These are phyloP conservation scores for Saturnia japonica DNA, from an alignment of 2,888 invertebrate species.

Conservation along the genomic window DNA sequence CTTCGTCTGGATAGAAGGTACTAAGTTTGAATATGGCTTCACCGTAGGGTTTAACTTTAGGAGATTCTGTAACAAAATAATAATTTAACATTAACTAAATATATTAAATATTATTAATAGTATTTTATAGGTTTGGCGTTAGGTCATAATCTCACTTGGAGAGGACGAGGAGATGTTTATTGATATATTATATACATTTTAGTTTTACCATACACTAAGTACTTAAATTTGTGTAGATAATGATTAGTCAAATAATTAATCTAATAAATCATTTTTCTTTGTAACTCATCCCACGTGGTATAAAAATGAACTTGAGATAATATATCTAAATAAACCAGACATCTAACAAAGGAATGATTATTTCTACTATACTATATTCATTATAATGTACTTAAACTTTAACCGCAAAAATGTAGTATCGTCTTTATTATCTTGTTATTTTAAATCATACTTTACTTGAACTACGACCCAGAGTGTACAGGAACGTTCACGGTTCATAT, in stretches of 20 bases:
- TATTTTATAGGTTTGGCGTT: not conserved
- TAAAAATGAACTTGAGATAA: no score
- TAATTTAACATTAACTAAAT: not conserved
- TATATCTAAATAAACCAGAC: not conserved
- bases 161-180: no score
- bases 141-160: no score
- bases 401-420: slow-evolving; percentile 22
- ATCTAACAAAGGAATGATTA: not conserved
- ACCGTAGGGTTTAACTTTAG: slow-evolving; percentile 92
- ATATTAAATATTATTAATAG: no score
- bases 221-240: no score
- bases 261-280: not conserved
- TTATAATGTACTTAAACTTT: slow-evolving; percentile 11
- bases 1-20: slow-evolving; percentile 94
- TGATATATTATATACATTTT: no score
- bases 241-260: no score
- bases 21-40: slow-evolving; percentile 87
- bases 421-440: slow-evolving; percentile 4
- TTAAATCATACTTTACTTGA: slow-evolving; percentile 6
- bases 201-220: no score
- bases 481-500: not conserved
- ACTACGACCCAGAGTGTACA: not conserved
- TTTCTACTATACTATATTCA: not conserved
- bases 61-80: slow-evolving; percentile 86
- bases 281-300: not conserved